phyloP scores from a whole-genome alignment of 2,797 vertebrate genomes.

The Limnodromus scolopaceus region DNA sequence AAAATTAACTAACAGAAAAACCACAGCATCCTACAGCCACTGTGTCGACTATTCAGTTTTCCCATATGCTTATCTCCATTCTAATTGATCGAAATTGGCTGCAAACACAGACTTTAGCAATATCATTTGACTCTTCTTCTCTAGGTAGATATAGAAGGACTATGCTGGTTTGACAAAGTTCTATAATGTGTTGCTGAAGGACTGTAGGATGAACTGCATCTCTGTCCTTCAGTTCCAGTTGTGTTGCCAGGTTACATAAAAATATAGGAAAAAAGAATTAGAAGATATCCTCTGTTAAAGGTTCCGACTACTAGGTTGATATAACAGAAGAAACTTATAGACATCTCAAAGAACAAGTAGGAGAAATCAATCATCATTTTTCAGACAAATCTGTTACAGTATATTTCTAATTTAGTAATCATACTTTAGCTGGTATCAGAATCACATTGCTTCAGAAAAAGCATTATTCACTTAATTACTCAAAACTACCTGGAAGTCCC shows the following conservation, averaged over 20 bases:
- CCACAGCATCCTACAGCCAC: neutral
- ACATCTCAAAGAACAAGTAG: neutral
- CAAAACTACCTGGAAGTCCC: neutral
- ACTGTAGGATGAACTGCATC: neutral
- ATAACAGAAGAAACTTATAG: rapidly evolving
- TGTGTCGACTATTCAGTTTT: neutral
- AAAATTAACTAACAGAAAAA: neutral
- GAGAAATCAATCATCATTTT: neutral
- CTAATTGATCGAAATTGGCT: neutral
- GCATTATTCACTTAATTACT: neutral
- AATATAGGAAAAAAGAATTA: neutral
- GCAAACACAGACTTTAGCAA: neutral
- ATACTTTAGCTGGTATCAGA: neutral
- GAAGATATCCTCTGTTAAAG: neutral
- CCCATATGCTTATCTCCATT: rapidly evolving
- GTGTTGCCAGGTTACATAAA: neutral
- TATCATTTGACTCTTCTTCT: neutral
- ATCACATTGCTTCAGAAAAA: neutral
- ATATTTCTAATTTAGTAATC: neutral
- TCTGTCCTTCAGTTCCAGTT: neutral
- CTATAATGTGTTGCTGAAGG: neutral
- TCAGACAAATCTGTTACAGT: neutral
- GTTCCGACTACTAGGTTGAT: neutral
- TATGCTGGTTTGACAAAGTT: neutral
- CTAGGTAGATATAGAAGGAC: neutral